Percentiles rank a stretch among this genome's conserved stretches.
These are phyloP conservation scores for Didymodactylos carnosus DNA, from an alignment of 2,888 invertebrate genomes.

Conservation along the genomic window DNA sequence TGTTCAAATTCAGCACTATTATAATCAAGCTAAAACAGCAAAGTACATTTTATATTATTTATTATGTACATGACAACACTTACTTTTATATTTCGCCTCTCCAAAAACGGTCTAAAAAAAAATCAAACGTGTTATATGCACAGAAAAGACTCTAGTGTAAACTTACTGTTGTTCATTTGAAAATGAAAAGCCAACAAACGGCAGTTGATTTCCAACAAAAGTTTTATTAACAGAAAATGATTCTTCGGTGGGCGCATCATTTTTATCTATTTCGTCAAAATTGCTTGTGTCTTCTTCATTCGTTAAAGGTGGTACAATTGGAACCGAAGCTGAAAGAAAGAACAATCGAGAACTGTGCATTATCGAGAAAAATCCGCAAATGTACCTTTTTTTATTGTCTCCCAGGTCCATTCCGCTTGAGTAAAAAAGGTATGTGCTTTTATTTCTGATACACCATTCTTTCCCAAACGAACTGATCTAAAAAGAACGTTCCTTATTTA, in stretches of 20 bases:
- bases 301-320: constrained; percentile 78
- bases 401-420: constrained; percentile 80
- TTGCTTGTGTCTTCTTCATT: constrained; percentile 95
- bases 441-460: constrained; percentile 79
- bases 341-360: not conserved
- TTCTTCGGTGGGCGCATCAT: constrained; percentile 64
- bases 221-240: constrained; percentile 86
- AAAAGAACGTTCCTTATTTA: constrained; percentile 14
- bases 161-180: constrained; percentile 41
- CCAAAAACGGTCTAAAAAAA: not conserved
- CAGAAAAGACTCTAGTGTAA: not conserved
- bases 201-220: constrained; percentile 91
- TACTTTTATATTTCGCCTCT: not conserved
- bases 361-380: constrained; percentile 16
- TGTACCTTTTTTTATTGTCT: constrained; percentile 67
- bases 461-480: constrained; percentile 58
- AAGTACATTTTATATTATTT: not conserved
- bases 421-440: constrained; percentile 79
- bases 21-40: not conserved
- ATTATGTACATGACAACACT: too few species aligned
- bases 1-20: not conserved
- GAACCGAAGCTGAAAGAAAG: constrained; percentile 46
- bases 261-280: constrained; percentile 90
- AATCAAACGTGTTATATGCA: not conserved
- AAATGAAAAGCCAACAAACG: constrained; percentile 94